Base-by-base conservation (phyloP, 2,113 vertebrate species). In the Anguilla japonica region DNA sequence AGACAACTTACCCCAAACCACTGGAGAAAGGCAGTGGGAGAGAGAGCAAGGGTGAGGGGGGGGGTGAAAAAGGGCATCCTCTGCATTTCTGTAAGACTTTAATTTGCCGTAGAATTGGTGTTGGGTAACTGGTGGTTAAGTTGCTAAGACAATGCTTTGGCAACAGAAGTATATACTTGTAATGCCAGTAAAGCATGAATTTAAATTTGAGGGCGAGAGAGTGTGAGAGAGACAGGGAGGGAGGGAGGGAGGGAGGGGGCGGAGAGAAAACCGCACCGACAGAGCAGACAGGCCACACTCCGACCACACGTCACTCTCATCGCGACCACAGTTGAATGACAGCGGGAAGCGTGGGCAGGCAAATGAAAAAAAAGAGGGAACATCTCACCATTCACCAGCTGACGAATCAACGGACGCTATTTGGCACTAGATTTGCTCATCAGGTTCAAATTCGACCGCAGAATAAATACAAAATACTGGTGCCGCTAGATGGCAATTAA, bases 281-380 rank as follows among this genome's bases (percentile, higher is more conserved):
- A 88, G 88, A 46, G 91, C 89, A 91, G 91, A 91, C 88, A 89
- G 83, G 90, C 92, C 93, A 91, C 93, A 92, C 87, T 85, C 88
- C 89, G 85, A 91, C 91, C 92, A 89, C 93, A 89, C 87, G 87
- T 87, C 92, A 88, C 85, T 71, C 85, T 85, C 87, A 88, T 18
- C 1, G 53, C 88, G 89, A 89, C 90, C 89, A 78, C 88, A 88
- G 85, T 82, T 56, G 83, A 75, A 87, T 87, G 89, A 83, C 88
- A 81, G 67, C 8, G 53, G 78, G 53, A 43, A 60, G n/a, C 39
- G n/a, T 81, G 18, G 7, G 43, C 53, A 6, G 78, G 57, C 11
- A 80, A 41, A 16, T 79, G 53, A 41, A 71, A 60, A 82, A 50
- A 22, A 7, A 41, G 29, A 29, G 6, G 29, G 53, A 60, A 22